Evolutionary conservation across 2,113 vertebrate species (phyloP), one percentile per base, ranked within the genome.

Genomic region (Paradisaea rubra): DNA sequence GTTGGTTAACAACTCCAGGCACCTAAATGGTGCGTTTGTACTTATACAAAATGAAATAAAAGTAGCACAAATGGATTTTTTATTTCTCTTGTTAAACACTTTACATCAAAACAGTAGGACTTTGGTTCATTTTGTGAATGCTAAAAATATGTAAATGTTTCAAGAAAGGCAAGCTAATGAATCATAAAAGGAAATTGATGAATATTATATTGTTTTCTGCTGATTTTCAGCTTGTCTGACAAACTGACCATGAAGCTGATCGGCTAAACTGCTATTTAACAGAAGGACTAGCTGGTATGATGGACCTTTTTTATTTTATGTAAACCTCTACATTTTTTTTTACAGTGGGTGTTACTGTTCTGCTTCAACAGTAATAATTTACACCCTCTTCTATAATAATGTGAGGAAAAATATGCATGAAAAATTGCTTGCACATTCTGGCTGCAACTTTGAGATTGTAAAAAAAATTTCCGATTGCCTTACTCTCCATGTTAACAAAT

Each of bases 401-500:
- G 30, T 39, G 66, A 81, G 86, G 71, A 86, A 95, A 94, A 96
- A 93, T 30, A 89, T 12, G 64, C 49, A 71, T 39, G 56, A 91
- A 81, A 70, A 95, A 83, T 71, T 92, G 61, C 86, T 88, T 86
- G 87, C 82, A 86, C 45, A 64, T 60, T 92, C 82, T 88, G 92
- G 90, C 93, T 79, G n/a, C 88, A 83, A 57, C 28, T 81, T 49
- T 23, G 35, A 80, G 77, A 86, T 47, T 78, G 49, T 94, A 94
- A 90, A 97, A 94, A 91, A 80, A 54, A 77, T 28, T 96, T 95
- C 88, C 90, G 71, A 41, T 61, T 86, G 68, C 80, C 60, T 52
- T 93, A 95, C 42, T 76, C 81, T 91, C 84, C 59, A 39, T 77
- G 76, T 77, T 89, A 86, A 80, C 61, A 85, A 91, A 80, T 73